Percentiles rank a stretch among this genome's conserved stretches.
Conservation (phyloP, 2,797 vertebrate species). For the Meriones psammophilus region DNA sequence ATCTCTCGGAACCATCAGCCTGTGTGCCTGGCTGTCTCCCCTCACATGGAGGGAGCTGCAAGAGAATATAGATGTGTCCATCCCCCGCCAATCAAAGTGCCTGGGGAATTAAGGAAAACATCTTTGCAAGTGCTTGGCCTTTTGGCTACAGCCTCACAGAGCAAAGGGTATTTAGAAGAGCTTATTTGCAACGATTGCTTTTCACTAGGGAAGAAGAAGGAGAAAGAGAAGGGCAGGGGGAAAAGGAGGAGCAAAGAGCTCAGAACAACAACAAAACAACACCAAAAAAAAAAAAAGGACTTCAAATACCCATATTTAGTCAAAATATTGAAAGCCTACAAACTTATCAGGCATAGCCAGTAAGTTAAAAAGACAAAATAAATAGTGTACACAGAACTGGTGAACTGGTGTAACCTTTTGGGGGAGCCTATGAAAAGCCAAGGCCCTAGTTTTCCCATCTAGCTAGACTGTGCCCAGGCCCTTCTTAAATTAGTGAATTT, state of each 20-base stretch:
- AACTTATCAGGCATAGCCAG: background rate
- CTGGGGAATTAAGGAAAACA: background rate
- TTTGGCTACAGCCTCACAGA: background rate
- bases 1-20: background rate
- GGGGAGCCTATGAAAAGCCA: background rate
- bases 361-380: background rate
- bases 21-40: background rate
- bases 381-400: background rate
- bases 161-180: background rate
- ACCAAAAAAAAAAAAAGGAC: background rate
- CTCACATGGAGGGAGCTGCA: background rate
- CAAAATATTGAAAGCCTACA: background rate
- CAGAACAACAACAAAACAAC: background rate
- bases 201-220: background rate
- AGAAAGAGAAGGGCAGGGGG: background rate
- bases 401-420: background rate
- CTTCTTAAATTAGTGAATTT: background rate
- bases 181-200: background rate
- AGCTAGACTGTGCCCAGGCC: background rate
- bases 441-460: background rate
- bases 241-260: background rate
- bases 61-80: background rate
- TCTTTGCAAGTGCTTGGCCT: background rate
- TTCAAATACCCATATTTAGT: background rate
- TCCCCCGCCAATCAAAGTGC: background rate